These are phyloP conservation scores for Lucilia cuprina DNA, from an alignment of 1,140 invertebrate genomes.

Conservation along the genomic window DNA sequence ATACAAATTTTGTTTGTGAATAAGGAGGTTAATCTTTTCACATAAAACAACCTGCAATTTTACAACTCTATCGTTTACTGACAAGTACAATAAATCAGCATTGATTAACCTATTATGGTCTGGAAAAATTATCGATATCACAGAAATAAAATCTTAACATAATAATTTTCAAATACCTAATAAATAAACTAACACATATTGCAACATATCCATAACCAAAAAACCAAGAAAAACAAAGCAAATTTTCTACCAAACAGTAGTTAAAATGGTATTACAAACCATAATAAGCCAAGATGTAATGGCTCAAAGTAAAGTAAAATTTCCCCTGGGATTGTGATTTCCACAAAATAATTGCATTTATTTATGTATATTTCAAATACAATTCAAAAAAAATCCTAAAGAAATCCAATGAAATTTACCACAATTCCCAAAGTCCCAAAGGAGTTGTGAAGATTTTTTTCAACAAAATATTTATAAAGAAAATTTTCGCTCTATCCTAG, in stretches of 20 bases:
- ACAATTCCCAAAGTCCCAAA: not conserved
- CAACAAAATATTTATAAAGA: too few species aligned
- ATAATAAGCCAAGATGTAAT: not conserved
- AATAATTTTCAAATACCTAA: not conserved
- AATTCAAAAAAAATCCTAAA: not conserved
- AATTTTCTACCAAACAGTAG: not conserved
- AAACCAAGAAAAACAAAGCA: not conserved
- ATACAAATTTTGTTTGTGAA: too few species aligned
- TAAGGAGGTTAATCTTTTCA: too few species aligned
- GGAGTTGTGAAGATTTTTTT: not conserved
- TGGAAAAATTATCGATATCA: not conserved
- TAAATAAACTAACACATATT: not conserved
- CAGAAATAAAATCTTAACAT: not conserved
- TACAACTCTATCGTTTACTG: not conserved
- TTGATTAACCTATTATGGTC: not conserved
- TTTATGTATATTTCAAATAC: not conserved
- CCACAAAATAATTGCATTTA: not conserved
- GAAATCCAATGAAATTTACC: not conserved
- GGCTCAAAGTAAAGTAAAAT: not conserved
- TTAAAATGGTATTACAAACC: not conserved
- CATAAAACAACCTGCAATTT: not conserved
- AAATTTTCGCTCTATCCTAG: not conserved
- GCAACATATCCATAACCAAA: not conserved
- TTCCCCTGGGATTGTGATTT: not conserved
- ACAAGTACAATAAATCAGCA: not conserved